phyloP scores from a whole-genome alignment of 1,140 invertebrate species.

The Drosophila gunungcola region DNA sequence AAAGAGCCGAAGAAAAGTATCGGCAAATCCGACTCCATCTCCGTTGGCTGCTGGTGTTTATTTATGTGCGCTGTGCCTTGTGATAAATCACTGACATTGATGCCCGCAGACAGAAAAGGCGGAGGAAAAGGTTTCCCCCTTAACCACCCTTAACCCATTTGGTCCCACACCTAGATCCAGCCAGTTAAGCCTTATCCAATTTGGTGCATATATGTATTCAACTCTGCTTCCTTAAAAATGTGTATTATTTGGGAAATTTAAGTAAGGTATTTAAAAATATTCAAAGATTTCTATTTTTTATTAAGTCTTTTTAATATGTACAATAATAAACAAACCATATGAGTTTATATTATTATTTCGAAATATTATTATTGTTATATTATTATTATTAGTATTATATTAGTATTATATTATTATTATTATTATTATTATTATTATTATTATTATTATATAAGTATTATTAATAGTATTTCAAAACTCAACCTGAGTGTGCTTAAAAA shows the following conservation, averaged over 20 bases:
- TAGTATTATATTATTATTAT: no score
- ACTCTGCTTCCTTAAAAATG: background rate
- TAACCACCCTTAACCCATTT: conserved; percentile 23
- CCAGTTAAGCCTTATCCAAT: background rate
- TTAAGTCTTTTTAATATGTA: no score
- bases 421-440: no score
- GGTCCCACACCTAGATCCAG: conserved; percentile 8
- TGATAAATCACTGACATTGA: conserved; percentile 82
- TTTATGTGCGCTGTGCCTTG: conserved; percentile 75
- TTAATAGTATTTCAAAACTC: no score
- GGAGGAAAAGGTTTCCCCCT: background rate
- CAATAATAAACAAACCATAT: no score
- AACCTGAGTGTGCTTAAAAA: background rate
- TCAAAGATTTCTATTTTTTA: no score
- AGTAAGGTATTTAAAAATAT: background rate
- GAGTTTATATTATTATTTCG: no score
- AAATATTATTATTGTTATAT: no score
- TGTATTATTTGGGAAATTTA: background rate
- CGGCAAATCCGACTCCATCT: conserved; percentile 56
- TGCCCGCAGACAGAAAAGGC: conserved; percentile 56
- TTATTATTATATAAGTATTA: no score
- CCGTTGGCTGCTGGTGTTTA: conserved; percentile 64
- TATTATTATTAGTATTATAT: no score
- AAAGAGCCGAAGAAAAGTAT: conserved; percentile 25
- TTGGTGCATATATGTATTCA: background rate